Evolutionary conservation across 2,888 invertebrate species (phyloP).

Genomic region (Craniophora ligustri): DNA sequence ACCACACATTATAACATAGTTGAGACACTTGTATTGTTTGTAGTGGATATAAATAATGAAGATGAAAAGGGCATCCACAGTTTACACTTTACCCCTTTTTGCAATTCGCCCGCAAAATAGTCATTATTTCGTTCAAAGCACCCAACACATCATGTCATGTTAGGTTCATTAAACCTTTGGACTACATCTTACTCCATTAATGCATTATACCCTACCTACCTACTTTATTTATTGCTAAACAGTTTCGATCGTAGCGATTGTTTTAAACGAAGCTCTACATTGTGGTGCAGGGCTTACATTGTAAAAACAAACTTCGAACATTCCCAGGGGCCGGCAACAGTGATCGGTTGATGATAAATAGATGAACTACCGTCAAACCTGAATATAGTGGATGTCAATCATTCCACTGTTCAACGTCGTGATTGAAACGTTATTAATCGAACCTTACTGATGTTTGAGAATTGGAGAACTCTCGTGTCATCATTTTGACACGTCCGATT

Average conservation of each 20-base stretch:
- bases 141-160: too few species aligned
- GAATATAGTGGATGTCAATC: slow-evolving; percentile 31
- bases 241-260: not conserved
- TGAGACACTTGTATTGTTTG: slow-evolving; percentile 22
- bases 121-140: slow-evolving; percentile 20
- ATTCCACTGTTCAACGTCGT: not conserved
- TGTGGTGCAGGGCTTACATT: slow-evolving; percentile 13
- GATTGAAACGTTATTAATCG: slow-evolving; percentile 35
- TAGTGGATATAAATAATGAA: slow-evolving; percentile 23
- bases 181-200: too few species aligned
- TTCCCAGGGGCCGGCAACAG: not conserved
- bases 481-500: too few species aligned
- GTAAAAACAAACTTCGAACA: slow-evolving; percentile 11
- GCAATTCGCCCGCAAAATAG: too few species aligned
- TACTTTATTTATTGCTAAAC: not conserved
- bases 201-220: not conserved
- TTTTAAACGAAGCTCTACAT: not conserved
- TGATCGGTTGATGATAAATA: slow-evolving; percentile 9
- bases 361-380: slow-evolving; percentile 16
- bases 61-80: too few species aligned
- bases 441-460: slow-evolving; percentile 7
- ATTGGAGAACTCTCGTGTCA: slow-evolving; percentile 6
- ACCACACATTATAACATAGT: slow-evolving; percentile 36
- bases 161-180: too few species aligned
- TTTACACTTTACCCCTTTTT: too few species aligned